Conservation (phyloP, 2,797 vertebrate genomes). For the Rhabdomys pumilio region DNA sequence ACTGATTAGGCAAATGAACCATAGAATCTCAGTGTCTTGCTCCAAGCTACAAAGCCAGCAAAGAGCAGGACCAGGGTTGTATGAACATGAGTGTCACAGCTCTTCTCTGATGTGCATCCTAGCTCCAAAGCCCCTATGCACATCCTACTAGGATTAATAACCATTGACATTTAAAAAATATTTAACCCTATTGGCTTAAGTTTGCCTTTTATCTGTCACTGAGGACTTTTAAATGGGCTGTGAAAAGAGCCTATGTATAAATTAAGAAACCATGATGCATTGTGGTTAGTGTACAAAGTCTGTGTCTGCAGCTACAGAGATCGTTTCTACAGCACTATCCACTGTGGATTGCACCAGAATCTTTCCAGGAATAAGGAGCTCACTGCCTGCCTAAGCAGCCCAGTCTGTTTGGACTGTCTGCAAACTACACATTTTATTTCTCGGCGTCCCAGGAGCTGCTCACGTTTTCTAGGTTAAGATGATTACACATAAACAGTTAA, state of each 20-base stretch:
- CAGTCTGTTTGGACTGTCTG: background rate
- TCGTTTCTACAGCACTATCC: background rate
- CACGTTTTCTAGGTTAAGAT: background rate
- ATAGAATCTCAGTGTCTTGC: background rate
- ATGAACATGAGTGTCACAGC: background rate
- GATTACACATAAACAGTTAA: background rate
- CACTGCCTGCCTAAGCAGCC: background rate
- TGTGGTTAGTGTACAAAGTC: background rate
- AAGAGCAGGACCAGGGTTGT: background rate
- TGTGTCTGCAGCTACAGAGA: background rate
- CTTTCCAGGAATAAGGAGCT: background rate
- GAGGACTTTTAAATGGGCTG: constrained; percentile 42
- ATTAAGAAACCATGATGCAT: background rate
- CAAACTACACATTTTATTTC: background rate
- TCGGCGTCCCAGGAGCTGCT: background rate
- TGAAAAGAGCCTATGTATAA: constrained; percentile 28
- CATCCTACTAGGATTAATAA: background rate
- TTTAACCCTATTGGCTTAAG: constrained; percentile 37
- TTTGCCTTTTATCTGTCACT: constrained; percentile 43
- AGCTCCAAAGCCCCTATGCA: background rate
- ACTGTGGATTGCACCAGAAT: background rate
- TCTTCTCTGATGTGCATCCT: background rate
- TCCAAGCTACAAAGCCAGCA: background rate
- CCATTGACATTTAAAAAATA: constrained; percentile 34
- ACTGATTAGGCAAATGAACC: background rate